Conservation (phyloP, 2,113 vertebrate genomes). For the Clinocottus analis region DNA sequence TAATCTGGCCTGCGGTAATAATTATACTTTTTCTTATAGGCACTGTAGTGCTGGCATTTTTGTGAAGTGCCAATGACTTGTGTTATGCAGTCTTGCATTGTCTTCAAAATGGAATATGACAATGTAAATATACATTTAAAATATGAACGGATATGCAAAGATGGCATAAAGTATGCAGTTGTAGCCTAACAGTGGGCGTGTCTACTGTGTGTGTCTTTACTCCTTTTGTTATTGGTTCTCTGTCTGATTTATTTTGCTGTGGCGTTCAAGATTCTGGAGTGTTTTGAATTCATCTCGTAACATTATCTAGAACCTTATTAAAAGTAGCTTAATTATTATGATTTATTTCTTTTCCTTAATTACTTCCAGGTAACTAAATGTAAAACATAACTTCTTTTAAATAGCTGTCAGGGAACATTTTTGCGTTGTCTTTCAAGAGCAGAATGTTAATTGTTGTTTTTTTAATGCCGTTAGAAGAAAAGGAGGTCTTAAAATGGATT, state of each 20-base stretch:
- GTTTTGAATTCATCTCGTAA: constrained; percentile 4
- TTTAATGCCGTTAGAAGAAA: not conserved
- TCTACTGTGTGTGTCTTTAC: constrained; percentile 8
- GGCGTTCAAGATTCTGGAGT: constrained; percentile 3
- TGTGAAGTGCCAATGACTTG: not conserved
- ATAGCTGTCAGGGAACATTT: not conserved
- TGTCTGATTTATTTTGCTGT: constrained; percentile 39
- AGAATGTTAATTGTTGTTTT: not conserved
- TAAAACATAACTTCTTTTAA: not conserved
- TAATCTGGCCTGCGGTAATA: constrained; percentile 3
- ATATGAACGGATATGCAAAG: not conserved
- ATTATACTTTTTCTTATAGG: not conserved
- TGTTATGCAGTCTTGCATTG: not conserved
- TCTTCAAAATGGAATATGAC: not conserved
- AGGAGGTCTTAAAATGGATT: not conserved
- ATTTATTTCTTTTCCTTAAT: not conserved
- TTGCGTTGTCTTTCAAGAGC: not conserved
- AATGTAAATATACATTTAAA: not conserved
- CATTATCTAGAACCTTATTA: not conserved
- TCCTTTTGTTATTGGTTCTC: constrained; percentile 24
- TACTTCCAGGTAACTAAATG: too few relatives aligned
- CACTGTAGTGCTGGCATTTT: not conserved
- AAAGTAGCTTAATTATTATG: not conserved
- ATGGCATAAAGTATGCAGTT: constrained; percentile 46
- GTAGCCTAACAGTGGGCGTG: constrained; percentile 35